Evolutionary conservation across 2,888 invertebrate genomes (phyloP), one percentile per base, ranked within the genome.

Genomic region (Sarcophaga subvicina): DNA sequence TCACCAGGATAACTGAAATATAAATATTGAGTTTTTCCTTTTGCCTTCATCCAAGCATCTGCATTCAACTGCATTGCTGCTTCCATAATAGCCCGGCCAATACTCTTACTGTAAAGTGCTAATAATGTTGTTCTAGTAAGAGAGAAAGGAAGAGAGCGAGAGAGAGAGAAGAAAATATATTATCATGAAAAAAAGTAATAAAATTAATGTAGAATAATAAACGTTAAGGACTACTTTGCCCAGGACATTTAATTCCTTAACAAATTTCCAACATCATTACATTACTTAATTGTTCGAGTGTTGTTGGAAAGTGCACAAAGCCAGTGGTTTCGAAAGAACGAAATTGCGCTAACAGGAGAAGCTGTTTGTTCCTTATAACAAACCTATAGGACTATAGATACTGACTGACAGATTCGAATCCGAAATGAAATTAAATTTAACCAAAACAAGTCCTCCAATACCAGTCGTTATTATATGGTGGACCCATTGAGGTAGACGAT

Each of bases 211-310:
- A 49, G 75, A 60, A 80, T 76, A 80, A 80, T 80, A 76, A 84
- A 84, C 76, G 76, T 76, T 84, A 54, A 66, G 67, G 66, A 78
- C 66, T 81, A 75, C 64, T 84, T 37, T 84, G 71, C 83, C 75
- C 86, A 87, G 84, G 81, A 87, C 84, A 81, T 76, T 87, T 75
- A 84, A 87, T 83, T 80, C 75, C 66, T 79, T 84, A 83, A 76
- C 86, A 87, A 84, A 84, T 87, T 83, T 70, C 78, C 80, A 79
- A 84, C 86, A 76, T 87, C 81, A 87, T 84, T 87, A 78, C 75
- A 79, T 70, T 71, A 62, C 83, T 81, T 87, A 87, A 87, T 87
- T 87, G 81, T 81, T 81, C 73, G 81, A 87, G 78, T 83, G 70
- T 45, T 66, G 69, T 45, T 66, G 67, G 3, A 10, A 27, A 54